Conservation (phyloP, 2,888 invertebrate genomes). For the Ennomos erosarius region DNA sequence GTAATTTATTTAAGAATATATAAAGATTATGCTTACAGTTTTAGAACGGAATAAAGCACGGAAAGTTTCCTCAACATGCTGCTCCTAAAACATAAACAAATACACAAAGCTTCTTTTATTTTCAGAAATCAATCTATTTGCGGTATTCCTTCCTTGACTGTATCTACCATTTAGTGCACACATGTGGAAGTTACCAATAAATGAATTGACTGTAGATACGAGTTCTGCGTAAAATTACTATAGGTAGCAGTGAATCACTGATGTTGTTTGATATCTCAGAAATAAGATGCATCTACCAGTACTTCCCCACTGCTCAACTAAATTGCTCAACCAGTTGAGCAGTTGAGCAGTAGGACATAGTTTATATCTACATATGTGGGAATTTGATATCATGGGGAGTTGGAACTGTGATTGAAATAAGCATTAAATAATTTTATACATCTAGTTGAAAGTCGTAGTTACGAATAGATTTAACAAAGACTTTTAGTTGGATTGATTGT, state of each 20-base stretch:
- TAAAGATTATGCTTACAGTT: too few relatives aligned
- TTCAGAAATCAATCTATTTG: not conserved
- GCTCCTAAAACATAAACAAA: too few relatives aligned
- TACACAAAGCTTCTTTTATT: too few relatives aligned
- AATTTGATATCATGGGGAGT: slow-evolving; percentile 19
- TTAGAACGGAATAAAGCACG: too few relatives aligned
- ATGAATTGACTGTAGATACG: slow-evolving; percentile 34
- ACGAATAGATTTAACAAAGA: not conserved
- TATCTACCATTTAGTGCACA: slow-evolving; percentile 25
- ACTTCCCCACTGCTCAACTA: too few relatives aligned
- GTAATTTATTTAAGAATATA: too few relatives aligned
- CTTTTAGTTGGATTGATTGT: too few relatives aligned
- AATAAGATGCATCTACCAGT: slow-evolving; percentile 32
- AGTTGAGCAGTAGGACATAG: too few relatives aligned
- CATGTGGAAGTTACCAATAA: slow-evolving; percentile 38
- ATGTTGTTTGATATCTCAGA: slow-evolving; percentile 20
- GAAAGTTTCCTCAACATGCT: too few relatives aligned
- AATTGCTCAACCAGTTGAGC: too few relatives aligned
- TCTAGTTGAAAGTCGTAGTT: not conserved
- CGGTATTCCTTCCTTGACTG: slow-evolving; percentile 8
- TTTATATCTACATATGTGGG: slow-evolving; percentile 26
- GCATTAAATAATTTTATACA: not conserved
- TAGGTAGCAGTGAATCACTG: slow-evolving; percentile 29
- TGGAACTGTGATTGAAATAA: not conserved
- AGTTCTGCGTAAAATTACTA: slow-evolving; percentile 32